Base-by-base conservation (phyloP, 2,888 invertebrate genomes). In the Spisula solida region DNA sequence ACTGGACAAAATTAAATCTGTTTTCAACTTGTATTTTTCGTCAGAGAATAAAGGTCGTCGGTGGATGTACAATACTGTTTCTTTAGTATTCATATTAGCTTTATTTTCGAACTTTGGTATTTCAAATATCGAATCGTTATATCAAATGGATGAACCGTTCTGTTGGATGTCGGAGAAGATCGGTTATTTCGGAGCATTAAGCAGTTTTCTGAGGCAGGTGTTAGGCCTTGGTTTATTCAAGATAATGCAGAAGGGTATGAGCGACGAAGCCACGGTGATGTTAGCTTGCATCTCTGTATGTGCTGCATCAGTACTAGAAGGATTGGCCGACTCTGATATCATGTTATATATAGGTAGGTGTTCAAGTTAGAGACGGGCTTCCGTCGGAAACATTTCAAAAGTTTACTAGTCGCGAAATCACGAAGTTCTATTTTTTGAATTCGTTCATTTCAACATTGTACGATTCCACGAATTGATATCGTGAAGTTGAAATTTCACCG, bases 121-220 rank as follows among this genome's bases (percentile, higher is more conserved):
- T 34, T 31, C 66, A 16, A 86, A 82, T 6, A 90, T 92, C 0
- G 92, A 93, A 55, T 91, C 92, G 0, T 70, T 93, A 14, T 93
- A 92, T 82, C 88, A 91, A 78, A 85, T 93, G 14, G 88, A 87
- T 20, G 56, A 82, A 0, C 93, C 93, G 31, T 94, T 94, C 66
- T 94, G 94, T 82, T 94, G 93, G 91, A 84, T 83, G 29, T 86
- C 93, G 0, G 85, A 91, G 18, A 89, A 92, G 47, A 85, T 93
- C 0, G 93, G 93, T 4, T 87, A 90, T 55, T 93, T 85, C 75
- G 79, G 20, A 41, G 83, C 51, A 66, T 31, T 25, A 41, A 85
- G 31, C 81, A 87, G 56, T 83, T 82, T 87, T 31, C 29, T 82
- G 2, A 56, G 79, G 70, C 82, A 88, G n/a, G 79, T 91, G 12